Conservation (phyloP, 2,113 vertebrate genomes). For the Lepus americanus region DNA sequence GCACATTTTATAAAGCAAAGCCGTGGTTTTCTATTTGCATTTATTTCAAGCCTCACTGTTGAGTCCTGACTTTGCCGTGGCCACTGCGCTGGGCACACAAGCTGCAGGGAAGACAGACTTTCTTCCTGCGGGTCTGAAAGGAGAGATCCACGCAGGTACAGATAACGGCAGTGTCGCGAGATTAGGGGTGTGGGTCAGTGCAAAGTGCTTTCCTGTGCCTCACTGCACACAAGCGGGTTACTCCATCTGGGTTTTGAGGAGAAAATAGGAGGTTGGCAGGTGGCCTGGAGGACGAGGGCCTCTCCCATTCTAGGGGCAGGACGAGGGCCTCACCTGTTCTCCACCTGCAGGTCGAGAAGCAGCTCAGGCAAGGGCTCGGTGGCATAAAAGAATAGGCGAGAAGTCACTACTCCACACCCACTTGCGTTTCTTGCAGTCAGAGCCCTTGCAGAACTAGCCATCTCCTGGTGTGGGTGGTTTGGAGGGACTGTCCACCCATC, state of each 20-base stretch:
- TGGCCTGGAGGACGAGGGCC: background rate
- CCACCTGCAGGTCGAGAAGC: no score
- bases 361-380: no score
- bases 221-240: background rate
- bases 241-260: conserved; percentile 19
- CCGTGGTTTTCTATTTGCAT: background rate
- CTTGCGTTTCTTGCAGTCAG: background rate
- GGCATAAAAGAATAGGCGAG: background rate
- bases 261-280: background rate
- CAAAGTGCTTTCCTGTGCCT: background rate
- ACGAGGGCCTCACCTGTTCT: no score
- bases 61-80: background rate
- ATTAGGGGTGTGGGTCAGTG: background rate
- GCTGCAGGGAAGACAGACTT: background rate
- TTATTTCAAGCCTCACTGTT: background rate
- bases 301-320: background rate
- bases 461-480: background rate
- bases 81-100: background rate
- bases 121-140: background rate
- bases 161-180: background rate
- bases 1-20: background rate
- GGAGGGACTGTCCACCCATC: background rate
- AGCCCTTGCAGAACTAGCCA: background rate
- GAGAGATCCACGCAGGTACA: background rate
- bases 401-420: background rate